phyloP scores from a whole-genome alignment of 2,888 invertebrate genomes.

The Stegana nigrithorax region DNA sequence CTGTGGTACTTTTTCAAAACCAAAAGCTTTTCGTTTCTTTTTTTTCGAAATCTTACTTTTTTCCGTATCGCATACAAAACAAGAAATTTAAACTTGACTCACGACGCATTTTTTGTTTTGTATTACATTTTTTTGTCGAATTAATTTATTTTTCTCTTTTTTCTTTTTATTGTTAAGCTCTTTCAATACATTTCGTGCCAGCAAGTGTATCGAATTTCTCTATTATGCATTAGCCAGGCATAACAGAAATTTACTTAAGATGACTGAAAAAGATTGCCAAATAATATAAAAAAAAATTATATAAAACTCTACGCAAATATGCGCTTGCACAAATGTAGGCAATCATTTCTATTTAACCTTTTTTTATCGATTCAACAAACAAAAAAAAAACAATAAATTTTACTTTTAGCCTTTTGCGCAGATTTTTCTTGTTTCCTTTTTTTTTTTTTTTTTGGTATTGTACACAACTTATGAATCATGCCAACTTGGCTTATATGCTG shows the following conservation, averaged over 20 bases:
- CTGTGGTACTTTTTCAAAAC: constrained; percentile 11
- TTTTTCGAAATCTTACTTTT: constrained; percentile 14
- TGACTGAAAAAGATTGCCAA: no score
- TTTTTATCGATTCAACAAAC: no score
- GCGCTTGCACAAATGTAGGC: no score
- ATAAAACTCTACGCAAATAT: no score
- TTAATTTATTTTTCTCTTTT: constrained; percentile 15
- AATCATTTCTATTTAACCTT: no score
- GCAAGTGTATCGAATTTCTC: constrained; percentile 58
- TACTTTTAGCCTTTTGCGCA: no score
- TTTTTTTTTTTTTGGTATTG: not conserved
- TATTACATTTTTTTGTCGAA: not conserved
- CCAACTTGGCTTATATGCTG: no score
- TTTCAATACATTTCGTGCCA: constrained; percentile 37
- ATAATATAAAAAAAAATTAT: no score
- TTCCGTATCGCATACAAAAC: constrained; percentile 23
- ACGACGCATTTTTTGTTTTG: constrained; percentile 58
- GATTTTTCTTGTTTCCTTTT: not conserved
- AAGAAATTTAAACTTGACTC: constrained; percentile 59
- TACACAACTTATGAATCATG: not conserved
- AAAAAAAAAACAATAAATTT: not conserved
- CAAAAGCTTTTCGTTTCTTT: not conserved
- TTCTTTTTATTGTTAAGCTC: constrained; percentile 29
- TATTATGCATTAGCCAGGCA: constrained; percentile 34
- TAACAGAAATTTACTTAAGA: no score